Conservation (phyloP, 2,113 vertebrate species). For the Anhinga rufa region DNA sequence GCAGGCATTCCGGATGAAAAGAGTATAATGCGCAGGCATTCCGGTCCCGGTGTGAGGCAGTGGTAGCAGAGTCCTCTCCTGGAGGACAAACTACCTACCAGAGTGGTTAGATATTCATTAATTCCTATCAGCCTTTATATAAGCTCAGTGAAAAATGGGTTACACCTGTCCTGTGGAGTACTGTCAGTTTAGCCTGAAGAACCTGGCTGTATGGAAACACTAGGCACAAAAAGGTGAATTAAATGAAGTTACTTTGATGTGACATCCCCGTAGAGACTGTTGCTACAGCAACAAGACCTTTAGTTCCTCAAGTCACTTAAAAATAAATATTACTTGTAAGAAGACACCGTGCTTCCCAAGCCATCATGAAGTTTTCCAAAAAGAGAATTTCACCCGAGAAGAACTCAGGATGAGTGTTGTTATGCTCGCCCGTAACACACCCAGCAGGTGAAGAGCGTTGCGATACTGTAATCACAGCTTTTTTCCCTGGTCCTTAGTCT, state of each 20-base stretch:
- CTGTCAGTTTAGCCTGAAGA: neutral
- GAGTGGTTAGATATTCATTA: neutral
- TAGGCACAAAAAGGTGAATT: neutral
- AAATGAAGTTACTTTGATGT: neutral
- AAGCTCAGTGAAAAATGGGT: neutral
- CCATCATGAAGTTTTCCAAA: neutral
- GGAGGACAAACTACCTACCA: neutral
- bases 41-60: neutral
- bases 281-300: constrained; percentile 27
- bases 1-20: neutral
- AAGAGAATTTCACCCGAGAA: neutral
- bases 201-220: neutral
- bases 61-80: neutral
- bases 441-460: neutral
- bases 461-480: neutral
- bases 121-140: neutral
- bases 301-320: neutral
- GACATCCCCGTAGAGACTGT: constrained; percentile 18
- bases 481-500: neutral
- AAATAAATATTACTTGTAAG: neutral
- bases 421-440: neutral
- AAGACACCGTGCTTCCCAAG: neutral
- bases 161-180: neutral
- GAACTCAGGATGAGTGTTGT: fast-evolving
- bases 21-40: neutral